Conservation (phyloP, 1,140 invertebrate genomes). For the Zeugodacus cucurbitae region DNA sequence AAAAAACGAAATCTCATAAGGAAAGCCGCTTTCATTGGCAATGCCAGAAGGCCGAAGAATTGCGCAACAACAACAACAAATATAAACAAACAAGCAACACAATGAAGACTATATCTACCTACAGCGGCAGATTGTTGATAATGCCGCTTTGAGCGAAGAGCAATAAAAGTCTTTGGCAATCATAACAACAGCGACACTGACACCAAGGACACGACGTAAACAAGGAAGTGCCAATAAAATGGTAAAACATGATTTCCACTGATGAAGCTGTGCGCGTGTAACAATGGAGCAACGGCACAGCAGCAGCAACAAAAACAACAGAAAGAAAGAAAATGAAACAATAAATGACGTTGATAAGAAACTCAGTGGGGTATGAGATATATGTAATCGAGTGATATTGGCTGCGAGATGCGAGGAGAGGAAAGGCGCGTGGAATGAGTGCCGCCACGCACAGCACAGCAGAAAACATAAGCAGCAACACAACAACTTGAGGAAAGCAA, state of each 20-base stretch:
- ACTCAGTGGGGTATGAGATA: background rate
- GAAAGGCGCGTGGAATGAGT: too few relatives aligned
- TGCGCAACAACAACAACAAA: background rate
- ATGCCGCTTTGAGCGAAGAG: background rate
- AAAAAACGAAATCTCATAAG: background rate
- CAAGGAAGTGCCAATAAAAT: conserved; percentile 24
- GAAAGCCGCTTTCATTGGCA: background rate
- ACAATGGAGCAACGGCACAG: background rate
- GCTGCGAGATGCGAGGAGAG: too few relatives aligned
- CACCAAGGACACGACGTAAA: background rate
- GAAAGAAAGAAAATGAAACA: background rate
- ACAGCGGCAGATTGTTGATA: background rate
- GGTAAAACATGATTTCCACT: background rate
- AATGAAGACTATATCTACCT: background rate
- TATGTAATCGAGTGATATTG: too few relatives aligned
- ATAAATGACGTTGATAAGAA: background rate
- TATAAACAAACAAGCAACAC: background rate
- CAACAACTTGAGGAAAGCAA: background rate
- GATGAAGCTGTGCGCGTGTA: background rate
- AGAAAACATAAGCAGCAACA: background rate
- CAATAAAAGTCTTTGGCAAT: background rate
- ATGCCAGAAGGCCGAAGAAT: background rate
- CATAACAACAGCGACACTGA: background rate
- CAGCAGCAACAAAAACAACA: background rate
- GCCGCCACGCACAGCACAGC: too few relatives aligned